Evolutionary conservation across 2,113 vertebrate genomes (phyloP).

Genomic region (Lepidothrix coronata): DNA sequence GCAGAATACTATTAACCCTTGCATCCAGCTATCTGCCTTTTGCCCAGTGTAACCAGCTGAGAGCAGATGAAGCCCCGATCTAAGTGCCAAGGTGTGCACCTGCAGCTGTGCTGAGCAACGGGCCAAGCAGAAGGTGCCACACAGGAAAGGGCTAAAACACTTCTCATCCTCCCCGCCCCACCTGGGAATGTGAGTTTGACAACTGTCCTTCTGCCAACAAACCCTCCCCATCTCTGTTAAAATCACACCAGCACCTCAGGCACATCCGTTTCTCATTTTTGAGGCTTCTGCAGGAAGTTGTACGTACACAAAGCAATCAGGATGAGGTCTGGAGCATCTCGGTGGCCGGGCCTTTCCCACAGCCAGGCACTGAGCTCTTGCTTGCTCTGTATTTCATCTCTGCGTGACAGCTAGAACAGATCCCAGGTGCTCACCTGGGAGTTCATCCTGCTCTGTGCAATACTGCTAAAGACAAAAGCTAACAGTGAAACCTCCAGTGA

Average conservation of each 20-base stretch:
- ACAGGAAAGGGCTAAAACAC: neutral
- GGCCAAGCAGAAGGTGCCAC: neutral
- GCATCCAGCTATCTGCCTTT: neutral
- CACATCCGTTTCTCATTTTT: fast-evolving
- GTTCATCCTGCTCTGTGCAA: neutral
- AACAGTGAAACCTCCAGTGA: neutral
- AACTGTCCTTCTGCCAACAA: neutral
- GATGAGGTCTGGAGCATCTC: neutral
- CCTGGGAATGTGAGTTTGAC: neutral
- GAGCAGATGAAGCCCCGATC: neutral
- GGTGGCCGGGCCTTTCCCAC: neutral
- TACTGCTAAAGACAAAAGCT: neutral
- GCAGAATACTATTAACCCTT: neutral
- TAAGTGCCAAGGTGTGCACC: fast-evolving
- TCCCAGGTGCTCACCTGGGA: neutral
- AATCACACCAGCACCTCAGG: neutral
- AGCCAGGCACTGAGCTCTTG: neutral
- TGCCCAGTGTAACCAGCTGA: neutral
- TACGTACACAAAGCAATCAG: neutral
- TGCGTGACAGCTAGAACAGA: neutral
- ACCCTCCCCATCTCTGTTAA: neutral
- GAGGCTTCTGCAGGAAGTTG: neutral
- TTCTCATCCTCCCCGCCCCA: neutral
- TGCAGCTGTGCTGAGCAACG: fast-evolving
- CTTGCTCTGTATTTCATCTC: neutral